Base-by-base conservation (phyloP, 2,797 vertebrate species). In the Coregonus ussuriensis region DNA sequence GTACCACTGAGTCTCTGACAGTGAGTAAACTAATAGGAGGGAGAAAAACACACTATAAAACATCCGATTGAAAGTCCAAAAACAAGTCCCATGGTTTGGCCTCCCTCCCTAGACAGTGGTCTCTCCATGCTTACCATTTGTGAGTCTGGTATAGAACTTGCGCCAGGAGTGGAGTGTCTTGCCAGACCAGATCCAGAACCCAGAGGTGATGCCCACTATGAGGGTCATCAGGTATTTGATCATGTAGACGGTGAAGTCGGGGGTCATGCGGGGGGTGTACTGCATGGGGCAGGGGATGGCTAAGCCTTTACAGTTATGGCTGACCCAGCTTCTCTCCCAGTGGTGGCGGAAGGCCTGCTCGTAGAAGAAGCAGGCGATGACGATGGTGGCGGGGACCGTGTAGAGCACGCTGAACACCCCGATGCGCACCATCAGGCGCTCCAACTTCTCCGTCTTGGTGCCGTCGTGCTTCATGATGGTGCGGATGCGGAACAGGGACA, bases 151-250 rank as follows among this genome's bases (percentile, higher is more conserved):
- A 91, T 99, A 99, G 90, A 99, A 99, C 90, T 97, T 98, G 63
- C 95, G 95, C 97, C 98, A 99, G 1, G 98, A 99, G 53, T 98
- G 96, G 81, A 99, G 93, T n/a, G 98, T 99, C 93, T 99, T 99
- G 53, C 98, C 97, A 0, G 98, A 99, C 98, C 98, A 99, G 93
- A 99, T 99, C 98, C 98, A 99, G 92, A 99, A 99, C 18, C 98
- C 98, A 0, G 98, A 99, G 68, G 98, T 99, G 94, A 99, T 99
- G 82, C 98, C 97, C 81, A 99, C 98, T 76, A 99, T 99, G 84
- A 99, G 97, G 11, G 97, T 99, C 98, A 99, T 99, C 89, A 99
- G 96, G 90, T 99, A 98, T 91, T 99, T 99, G 91, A 99, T 99
- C 97, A 98, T 99, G 92, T 97, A 98, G 92, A 99, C 98, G 0